These are phyloP conservation scores for Psococerastis gibbosa DNA, from an alignment of 2,888 invertebrate species.

Conservation along the genomic window DNA sequence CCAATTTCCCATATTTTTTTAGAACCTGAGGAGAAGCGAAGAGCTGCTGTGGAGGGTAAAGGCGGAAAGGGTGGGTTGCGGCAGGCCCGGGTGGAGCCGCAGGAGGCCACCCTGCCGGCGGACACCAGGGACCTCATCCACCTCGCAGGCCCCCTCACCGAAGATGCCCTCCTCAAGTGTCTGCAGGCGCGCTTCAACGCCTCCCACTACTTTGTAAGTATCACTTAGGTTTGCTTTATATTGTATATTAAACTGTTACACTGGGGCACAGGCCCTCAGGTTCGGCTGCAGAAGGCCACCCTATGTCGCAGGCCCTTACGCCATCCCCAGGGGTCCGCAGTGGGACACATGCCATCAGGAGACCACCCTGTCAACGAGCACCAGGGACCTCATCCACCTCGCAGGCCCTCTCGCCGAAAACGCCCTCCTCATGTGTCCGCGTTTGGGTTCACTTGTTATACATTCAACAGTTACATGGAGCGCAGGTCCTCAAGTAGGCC, in stretches of 20 bases:
- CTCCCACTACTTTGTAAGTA: slow-evolving; percentile 72
- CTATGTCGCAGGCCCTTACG: too few species aligned
- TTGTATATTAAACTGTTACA: too few species aligned
- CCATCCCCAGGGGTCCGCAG: too few species aligned
- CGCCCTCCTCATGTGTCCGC: slow-evolving; percentile 77
- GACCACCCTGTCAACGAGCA: slow-evolving; percentile 33
- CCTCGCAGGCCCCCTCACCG: slow-evolving; percentile 78
- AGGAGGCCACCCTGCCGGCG: slow-evolving; percentile 23
- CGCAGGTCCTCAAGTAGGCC: too few species aligned
- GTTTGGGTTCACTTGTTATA: too few species aligned
- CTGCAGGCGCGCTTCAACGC: slow-evolving; percentile 77
- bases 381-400: slow-evolving; percentile 82
- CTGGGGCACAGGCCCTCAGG: background rate
- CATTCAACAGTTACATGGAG: too few species aligned
- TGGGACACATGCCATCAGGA: too few species aligned
- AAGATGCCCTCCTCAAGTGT: slow-evolving; percentile 82
- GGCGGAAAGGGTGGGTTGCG: background rate
- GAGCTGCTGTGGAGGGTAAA: background rate
- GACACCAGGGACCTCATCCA: slow-evolving; percentile 81
- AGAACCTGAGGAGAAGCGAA: slow-evolving; percentile 3
- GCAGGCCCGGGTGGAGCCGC: slow-evolving; percentile 13
- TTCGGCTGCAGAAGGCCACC: slow-evolving; percentile 18
- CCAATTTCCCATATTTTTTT: too few species aligned
- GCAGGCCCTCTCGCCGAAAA: slow-evolving; percentile 87
- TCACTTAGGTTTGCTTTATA: slow-evolving; percentile 3